Evolutionary conservation across 92 coral and sea anemone genomes (phyloP).

Genomic region (Chrysogorgia sp.): DNA sequence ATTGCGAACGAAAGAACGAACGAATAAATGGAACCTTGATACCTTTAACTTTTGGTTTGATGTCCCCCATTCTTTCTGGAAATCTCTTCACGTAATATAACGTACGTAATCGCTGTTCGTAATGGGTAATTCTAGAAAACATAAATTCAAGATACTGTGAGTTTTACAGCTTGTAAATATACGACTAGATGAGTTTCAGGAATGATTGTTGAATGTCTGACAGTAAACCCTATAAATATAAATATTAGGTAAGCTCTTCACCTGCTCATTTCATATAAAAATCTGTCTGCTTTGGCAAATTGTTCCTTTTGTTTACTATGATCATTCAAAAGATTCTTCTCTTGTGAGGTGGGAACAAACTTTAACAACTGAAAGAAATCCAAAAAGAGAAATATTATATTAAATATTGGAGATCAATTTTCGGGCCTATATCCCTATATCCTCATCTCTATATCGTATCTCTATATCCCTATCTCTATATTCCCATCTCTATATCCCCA

Average conservation of each 20-base stretch:
- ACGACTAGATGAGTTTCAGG: too few relatives aligned
- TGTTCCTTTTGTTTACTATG: constrained; percentile 86
- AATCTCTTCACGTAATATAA: constrained; percentile 87
- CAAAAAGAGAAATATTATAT: not conserved
- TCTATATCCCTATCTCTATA: too few relatives aligned
- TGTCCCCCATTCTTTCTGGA: constrained; percentile 96
- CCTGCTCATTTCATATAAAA: constrained; percentile 97
- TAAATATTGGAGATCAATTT: too few relatives aligned
- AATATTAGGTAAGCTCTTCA: too few relatives aligned
- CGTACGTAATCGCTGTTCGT: constrained; percentile 90
- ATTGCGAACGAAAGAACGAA: not conserved
- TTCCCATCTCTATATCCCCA: too few relatives aligned
- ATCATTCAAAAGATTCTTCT: constrained; percentile 89
- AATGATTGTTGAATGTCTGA: too few relatives aligned
- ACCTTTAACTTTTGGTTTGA: constrained; percentile 98
- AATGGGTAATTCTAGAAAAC: constrained; percentile 84
- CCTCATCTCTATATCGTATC: too few relatives aligned
- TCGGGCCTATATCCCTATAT: too few relatives aligned
- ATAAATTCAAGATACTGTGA: not conserved
- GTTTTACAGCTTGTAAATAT: not conserved
- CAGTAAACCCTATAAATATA: too few relatives aligned
- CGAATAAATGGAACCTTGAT: too few relatives aligned
- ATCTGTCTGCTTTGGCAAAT: constrained; percentile 97
- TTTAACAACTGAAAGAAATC: constrained; percentile 70
- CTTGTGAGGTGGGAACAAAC: constrained; percentile 94